These are phyloP conservation scores for Dipodomys spectabilis DNA, from an alignment of 2,113 vertebrate genomes.

Conservation along the genomic window DNA sequence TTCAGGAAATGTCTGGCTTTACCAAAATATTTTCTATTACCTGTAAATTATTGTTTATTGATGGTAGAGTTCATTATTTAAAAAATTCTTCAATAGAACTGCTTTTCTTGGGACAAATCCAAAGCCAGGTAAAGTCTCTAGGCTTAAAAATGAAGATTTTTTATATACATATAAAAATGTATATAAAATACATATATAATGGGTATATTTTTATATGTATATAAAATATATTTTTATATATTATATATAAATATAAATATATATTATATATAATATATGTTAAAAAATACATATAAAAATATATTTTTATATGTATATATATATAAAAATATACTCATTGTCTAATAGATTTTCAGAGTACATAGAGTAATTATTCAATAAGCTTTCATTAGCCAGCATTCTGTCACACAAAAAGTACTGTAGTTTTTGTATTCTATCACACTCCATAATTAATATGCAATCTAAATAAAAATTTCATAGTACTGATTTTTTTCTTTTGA, in stretches of 20 bases:
- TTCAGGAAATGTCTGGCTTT: slow-evolving; percentile 18
- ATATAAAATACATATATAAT: no score
- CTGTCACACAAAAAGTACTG: neutral
- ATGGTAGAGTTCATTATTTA: neutral
- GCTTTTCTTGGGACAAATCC: neutral
- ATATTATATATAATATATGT: no score
- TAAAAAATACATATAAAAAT: no score
- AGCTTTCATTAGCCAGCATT: neutral
- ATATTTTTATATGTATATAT: no score
- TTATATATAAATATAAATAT: no score
- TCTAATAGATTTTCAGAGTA: neutral
- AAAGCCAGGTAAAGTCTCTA: slow-evolving; percentile 28
- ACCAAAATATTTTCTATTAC: neutral
- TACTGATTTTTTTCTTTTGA: neutral
- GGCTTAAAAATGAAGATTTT: neutral
- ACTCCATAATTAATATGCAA: slow-evolving; percentile 41
- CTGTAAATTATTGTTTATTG: slow-evolving; percentile 29
- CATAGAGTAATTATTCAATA: neutral
- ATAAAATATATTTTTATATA: no score
- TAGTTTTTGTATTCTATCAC: neutral
- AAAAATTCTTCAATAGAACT: neutral
- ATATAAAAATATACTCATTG: neutral
- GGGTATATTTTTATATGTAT: no score
- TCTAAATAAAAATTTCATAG: neutral
- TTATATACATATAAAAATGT: slow-evolving; percentile 13